Conservation (phyloP, 2,888 invertebrate genomes). For the Leistus spinibarbis region DNA sequence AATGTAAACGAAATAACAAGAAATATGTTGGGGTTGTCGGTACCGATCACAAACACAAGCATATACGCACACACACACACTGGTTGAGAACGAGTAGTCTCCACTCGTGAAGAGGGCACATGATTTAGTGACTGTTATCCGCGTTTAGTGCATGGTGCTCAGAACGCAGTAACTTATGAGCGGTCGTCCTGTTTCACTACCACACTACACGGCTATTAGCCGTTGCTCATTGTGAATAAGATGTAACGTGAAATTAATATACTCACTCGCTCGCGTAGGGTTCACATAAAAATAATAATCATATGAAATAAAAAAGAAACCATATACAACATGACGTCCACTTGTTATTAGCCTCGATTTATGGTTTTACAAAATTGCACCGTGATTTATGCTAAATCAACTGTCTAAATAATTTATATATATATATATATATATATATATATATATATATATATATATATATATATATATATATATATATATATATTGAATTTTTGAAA, state of each 20-base stretch:
- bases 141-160: slow-evolving; percentile 12
- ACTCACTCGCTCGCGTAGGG: slow-evolving; percentile 25
- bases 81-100: background rate
- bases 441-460: background rate
- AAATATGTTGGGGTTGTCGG: background rate
- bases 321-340: slow-evolving; percentile 2
- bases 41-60: background rate
- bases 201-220: slow-evolving; percentile 43
- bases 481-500: background rate
- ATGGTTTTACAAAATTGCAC: background rate
- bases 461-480: background rate
- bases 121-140: slow-evolving; percentile 31
- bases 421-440: background rate
- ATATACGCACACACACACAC: background rate
- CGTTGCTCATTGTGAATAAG: slow-evolving; percentile 43
- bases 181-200: slow-evolving; percentile 41
- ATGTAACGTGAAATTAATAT: slow-evolving; percentile 44
- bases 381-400: background rate
- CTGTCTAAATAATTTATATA: background rate
- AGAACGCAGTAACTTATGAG: slow-evolving; percentile 21
- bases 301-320: background rate
- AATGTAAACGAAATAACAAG: background rate
- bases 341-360: background rate
- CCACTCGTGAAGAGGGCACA: background rate
- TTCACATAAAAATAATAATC: slow-evolving; percentile 16